Evolutionary conservation across 2,888 invertebrate genomes (phyloP), one percentile per base, ranked within the genome.

Genomic region (Hydroisotoma schaefferi): DNA sequence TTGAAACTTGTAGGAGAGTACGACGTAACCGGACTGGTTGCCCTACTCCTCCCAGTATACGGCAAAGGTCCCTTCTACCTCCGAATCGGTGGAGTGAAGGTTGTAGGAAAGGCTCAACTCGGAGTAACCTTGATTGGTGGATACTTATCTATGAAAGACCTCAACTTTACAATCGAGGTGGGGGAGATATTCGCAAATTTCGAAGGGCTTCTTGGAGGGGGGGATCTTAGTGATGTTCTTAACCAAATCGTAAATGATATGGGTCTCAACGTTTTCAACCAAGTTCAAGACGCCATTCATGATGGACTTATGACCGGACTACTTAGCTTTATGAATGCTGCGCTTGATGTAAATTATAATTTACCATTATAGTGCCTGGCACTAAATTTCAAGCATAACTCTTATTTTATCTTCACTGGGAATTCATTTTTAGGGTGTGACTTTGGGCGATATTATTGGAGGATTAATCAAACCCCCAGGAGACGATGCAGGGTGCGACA

Each of bases 121-220:
- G 12, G 33, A 12, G n/a, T n/a, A n/a, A n/a, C n/a, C n/a, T 12
- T 59, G 5, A 2, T 40, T 5, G 28, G 55, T 26, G 40, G 57
- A 8, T 56, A 54, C 43, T 22, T 63, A 5, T 48, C 46, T 23
- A 23, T 63, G 20, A 59, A 27, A 4, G 33, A 28, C 5, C 43
- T 63, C 46, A 40, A 63, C 20, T 63, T 59, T 25, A 28, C 20
- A 2, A 12, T 63, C 1, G 29, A 38, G 12, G 33, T 63, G 29
- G 18, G 8, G 1, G 12, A 20, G 6, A 1, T 63, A 6, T 49
- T 27, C n/a, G 54, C 53, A 6, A 22, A 27, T 6, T 59, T 63
- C 25, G 54, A 63, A 5, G 63, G 63, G 4, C 18, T 63, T 1
- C 54, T 29, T 18, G 63, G 63, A 2, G 59, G 63, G 1, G 56